A percentile compares a stretch with the other conserved stretches of the same genome.
phyloP scores from a whole-genome alignment of 2,113 vertebrate species.

The Tinamus guttatus region DNA sequence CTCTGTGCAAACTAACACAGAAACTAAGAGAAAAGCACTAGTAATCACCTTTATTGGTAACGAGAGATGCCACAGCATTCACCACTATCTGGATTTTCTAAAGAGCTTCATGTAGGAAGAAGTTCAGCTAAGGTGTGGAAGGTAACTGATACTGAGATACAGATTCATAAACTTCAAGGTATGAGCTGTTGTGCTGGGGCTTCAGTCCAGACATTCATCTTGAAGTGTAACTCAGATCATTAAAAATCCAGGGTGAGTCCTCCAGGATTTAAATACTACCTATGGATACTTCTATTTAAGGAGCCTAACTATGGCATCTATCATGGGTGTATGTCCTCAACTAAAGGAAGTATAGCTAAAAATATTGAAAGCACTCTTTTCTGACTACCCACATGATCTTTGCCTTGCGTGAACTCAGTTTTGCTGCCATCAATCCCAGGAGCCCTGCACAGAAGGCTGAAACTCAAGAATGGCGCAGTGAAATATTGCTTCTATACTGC shows the following conservation, averaged over 20 bases:
- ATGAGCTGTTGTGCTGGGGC: background rate
- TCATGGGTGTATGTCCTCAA: background rate
- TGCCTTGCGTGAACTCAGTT: background rate
- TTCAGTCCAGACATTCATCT: background rate
- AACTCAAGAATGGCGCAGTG: background rate
- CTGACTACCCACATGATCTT: background rate
- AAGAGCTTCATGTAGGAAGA: background rate
- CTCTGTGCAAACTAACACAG: background rate
- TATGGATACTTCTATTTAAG: background rate
- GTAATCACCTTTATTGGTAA: background rate
- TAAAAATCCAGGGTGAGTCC: background rate
- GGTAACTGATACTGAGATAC: background rate
- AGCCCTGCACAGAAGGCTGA: background rate
- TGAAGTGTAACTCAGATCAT: background rate
- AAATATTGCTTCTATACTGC: background rate
- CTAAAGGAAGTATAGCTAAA: background rate
- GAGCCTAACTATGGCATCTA: rapidly evolving
- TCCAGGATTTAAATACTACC: too few species aligned
- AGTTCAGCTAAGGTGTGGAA: background rate
- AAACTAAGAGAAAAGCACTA: background rate
- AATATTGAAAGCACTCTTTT: background rate
- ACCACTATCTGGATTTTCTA: background rate
- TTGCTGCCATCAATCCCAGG: background rate
- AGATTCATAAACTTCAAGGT: background rate
- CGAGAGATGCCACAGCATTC: background rate